Evolutionary conservation across 2,113 vertebrate species (phyloP), one percentile per base, ranked within the genome.

Genomic region (Ancistrus triradiatus): DNA sequence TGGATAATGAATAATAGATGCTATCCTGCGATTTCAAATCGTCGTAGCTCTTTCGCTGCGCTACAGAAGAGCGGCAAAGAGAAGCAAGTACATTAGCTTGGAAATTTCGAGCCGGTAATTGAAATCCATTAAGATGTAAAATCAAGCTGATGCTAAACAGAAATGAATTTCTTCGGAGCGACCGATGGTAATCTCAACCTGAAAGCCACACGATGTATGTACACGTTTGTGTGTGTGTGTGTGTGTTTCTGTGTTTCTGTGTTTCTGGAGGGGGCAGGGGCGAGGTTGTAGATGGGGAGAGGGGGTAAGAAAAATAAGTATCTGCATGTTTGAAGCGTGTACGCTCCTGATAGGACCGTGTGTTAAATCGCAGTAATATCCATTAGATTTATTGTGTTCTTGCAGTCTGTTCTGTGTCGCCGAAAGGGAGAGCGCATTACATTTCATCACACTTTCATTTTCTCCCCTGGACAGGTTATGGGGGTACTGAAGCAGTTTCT

Each of bases 381-480:
- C 91, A 97, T 97, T 95, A 94, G 91, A 95, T 95, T 93, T 95
- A 97, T 95, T 94, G 93, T 91, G 90, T 90, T 90, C 91, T 91
- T 91, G 93, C 91, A 93, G 90, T 92, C 90, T 91, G 91, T 90
- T 88, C 89, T 90, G 91, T 93, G 92, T 90, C 89, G 93, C 93
- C 93, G n/a, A 90, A 91, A 92, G 91, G 93, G 91, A 89, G 91
- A 92, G 90, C 93, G 93, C 95, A 98, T 96, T 96, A 95, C 93
- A 98, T 97, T 98, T 98, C 93, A 96, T 96, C 93, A 95, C 92
- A 90, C 91, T 96, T 97, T 98, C 93, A 96, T 98, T 97, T 95
- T 95, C 91, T 95, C 87, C 89, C 85, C 87, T 91, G 93, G 91
- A 93, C 94, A 93, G 95, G 92, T 92, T 93, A 93, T 93, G 91